Evolutionary conservation across 2,797 vertebrate genomes (phyloP), one percentile per base, ranked within the genome.

Genomic region (Kryptolebias ocellatus): DNA sequence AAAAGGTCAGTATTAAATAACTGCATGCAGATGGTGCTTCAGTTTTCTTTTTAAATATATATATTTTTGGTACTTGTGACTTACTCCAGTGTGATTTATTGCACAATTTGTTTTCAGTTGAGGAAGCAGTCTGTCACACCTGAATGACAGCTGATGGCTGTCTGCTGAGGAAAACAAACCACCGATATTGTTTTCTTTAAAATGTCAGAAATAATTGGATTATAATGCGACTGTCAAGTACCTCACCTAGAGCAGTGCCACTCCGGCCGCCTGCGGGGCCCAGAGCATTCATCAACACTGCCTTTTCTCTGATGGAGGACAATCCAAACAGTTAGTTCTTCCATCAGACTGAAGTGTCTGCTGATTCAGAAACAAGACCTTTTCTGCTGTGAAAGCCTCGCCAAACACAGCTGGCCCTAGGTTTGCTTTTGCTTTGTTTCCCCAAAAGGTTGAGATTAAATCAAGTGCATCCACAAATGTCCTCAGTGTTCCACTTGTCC

Each of bases 151-250:
- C 53, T 17, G 57, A 45, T 37, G 46, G 28, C 57, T 50, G 34
- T 62, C 31, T 57, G 20, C 64, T 2, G 15, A 50, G 2, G 42
- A 15, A 39, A 45, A 31, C 46, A 60, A 60, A 62, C 16, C 39
- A 3, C 49, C 24, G 46, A 63, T 58, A 60, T 1, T 64, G 58
- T 71, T 67, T 46, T 62, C 27, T 50, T 20, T 29, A 57, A 79
- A 74, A 78, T 72, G 49, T 72, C 67, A 72, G 4, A 67, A 65
- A 72, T 79, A 74, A 79, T 79, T 74, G 67, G 56, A 59, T 57
- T 14, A 4, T 76, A 27, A 46, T 67, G 53, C 57, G 53, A 56
- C 39, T 53, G 53, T 67, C 2, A 15, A 53, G 74, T 45, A 57
- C 58, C 55, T 73, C 66, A 44, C 31, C 28, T 15, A 34, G 6